phyloP scores from a whole-genome alignment of 1,140 invertebrate species.

The Chironomus tepperi region DNA sequence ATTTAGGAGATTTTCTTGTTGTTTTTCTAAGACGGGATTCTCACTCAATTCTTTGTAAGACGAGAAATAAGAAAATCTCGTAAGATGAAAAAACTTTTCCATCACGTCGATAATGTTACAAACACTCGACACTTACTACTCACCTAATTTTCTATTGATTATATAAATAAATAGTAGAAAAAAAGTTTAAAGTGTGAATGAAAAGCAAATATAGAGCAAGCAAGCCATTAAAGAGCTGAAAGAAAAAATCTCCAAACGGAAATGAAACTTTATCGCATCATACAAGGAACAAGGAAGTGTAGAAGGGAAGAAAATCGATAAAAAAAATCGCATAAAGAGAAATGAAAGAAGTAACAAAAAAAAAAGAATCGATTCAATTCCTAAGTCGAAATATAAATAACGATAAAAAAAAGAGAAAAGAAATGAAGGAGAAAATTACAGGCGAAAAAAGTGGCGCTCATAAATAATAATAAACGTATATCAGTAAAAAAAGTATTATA shows the following conservation, averaged over 20 bases:
- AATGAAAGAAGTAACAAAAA: background rate
- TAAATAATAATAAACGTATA: slow-evolving; percentile 23
- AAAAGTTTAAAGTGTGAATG: background rate
- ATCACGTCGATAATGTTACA: background rate
- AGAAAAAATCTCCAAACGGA: background rate
- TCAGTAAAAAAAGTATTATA: background rate
- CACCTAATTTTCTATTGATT: background rate
- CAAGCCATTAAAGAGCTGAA: background rate
- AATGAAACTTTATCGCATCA: background rate
- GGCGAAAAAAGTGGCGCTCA: background rate
- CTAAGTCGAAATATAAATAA: background rate
- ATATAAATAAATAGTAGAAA: background rate
- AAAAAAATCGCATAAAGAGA: background rate
- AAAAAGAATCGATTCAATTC: background rate
- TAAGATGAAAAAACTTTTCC: slow-evolving; percentile 14
- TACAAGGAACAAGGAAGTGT: background rate
- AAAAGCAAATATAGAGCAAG: background rate
- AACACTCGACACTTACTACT: background rate
- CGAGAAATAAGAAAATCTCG: too few relatives aligned
- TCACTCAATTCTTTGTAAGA: background rate
- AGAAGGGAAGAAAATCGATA: background rate
- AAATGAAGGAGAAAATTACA: slow-evolving; percentile 15
- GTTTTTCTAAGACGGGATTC: background rate
- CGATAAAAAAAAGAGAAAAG: slow-evolving; percentile 1
- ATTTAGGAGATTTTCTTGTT: background rate